Percentiles rank a stretch among this genome's conserved stretches.
Conservation (phyloP, 2,113 vertebrate genomes). For the Raja brachyura region DNA sequence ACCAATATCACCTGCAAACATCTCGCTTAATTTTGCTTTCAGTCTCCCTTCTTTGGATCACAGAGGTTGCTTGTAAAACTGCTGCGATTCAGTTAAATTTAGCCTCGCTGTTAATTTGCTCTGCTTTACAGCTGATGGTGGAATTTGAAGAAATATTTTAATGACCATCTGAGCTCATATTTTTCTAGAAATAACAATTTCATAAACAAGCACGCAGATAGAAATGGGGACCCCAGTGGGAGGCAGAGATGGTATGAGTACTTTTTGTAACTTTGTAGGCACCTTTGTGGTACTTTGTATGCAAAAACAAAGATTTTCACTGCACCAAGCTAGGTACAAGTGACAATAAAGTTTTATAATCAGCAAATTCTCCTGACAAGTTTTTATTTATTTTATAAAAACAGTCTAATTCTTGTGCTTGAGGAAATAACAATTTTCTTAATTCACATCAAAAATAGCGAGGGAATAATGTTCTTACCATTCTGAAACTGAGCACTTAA, state of each 20-base stretch:
- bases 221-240: background rate
- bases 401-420: background rate
- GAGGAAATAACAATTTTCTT: background rate
- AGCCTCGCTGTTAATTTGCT: too few species aligned
- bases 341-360: too few species aligned
- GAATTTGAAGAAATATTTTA: slow-evolving; percentile 21
- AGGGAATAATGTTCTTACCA: background rate
- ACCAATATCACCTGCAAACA: background rate
- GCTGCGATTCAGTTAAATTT: background rate
- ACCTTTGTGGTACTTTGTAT: too few species aligned
- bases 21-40: background rate
- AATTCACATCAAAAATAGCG: background rate
- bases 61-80: background rate
- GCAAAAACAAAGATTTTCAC: too few species aligned
- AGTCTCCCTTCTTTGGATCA: too few species aligned
- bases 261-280: too few species aligned
- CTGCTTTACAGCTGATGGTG: too few species aligned
- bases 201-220: background rate
- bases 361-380: background rate
- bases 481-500: background rate
- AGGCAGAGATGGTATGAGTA: too few species aligned
- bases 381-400: background rate
- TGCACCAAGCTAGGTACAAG: too few species aligned
- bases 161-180: background rate
- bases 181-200: background rate